Conservation (phyloP, 2,797 vertebrate genomes). For the Acanthis flammea region DNA sequence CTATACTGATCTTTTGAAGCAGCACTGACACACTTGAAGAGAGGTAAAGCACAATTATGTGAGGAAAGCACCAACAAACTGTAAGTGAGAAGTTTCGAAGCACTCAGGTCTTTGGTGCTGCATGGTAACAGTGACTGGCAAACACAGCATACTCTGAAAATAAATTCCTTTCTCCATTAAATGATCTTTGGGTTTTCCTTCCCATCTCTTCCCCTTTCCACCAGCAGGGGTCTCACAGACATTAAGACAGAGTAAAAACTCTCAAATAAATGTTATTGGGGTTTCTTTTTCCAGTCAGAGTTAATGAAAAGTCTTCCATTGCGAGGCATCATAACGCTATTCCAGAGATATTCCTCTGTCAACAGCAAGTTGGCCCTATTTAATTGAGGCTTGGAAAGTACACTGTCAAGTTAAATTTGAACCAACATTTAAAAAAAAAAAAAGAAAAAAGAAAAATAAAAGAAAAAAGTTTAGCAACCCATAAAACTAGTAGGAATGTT, state of each 20-base stretch:
- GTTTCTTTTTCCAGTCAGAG: neutral
- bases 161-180: neutral
- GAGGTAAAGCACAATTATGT: neutral
- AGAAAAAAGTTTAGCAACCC: neutral
- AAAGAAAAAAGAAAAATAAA: neutral
- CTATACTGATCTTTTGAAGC: neutral
- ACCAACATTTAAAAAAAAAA: neutral
- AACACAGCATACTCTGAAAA: neutral
- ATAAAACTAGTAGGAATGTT: constrained; percentile 32
- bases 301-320: neutral
- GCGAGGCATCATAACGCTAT: neutral
- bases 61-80: neutral
- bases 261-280: neutral
- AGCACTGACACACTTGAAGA: neutral
- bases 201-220: neutral
- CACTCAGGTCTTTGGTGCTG: neutral
- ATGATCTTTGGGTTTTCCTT: neutral
- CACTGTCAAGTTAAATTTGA: constrained; percentile 30
- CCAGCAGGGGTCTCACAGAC: constrained; percentile 33
- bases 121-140: neutral
- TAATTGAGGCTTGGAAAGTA: constrained; percentile 10
- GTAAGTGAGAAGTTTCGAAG: neutral
- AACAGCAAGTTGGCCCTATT: neutral
- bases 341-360: neutral
- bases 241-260: neutral